Conservation (phyloP, 2,888 invertebrate species). For the Ectobius pallidus region DNA sequence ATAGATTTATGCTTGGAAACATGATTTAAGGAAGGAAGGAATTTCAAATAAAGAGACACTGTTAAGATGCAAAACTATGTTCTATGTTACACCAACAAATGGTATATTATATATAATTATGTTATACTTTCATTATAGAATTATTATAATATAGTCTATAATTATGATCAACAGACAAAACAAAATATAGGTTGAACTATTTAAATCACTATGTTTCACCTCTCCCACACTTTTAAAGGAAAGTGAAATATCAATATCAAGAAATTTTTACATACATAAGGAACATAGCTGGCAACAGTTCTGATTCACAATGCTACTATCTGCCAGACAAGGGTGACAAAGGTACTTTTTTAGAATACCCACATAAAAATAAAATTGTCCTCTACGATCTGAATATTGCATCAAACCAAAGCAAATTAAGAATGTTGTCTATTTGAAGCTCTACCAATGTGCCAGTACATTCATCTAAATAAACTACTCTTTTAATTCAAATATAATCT, state of each 20-base stretch:
- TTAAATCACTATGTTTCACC: neutral
- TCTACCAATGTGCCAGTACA: too few relatives aligned
- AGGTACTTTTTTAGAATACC: too few relatives aligned
- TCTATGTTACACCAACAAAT: constrained; percentile 37
- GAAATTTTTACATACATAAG: neutral
- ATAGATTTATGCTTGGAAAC: too few relatives aligned
- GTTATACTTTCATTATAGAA: constrained; percentile 25
- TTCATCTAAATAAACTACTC: too few relatives aligned
- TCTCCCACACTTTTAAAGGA: neutral
- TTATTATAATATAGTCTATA: constrained; percentile 11
- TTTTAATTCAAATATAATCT: too few relatives aligned
- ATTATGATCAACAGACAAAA: constrained; percentile 28
- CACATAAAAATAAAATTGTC: too few relatives aligned
- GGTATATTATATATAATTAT: constrained; percentile 31
- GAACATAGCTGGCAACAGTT: constrained; percentile 1
- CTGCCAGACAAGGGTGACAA: neutral
- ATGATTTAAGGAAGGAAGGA: neutral
- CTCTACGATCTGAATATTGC: too few relatives aligned
- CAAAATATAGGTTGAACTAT: neutral
- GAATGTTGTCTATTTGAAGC: too few relatives aligned
- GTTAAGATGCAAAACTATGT: constrained; percentile 36
- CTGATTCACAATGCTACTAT: neutral
- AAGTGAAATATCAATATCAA: neutral
- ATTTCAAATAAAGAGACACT: neutral
- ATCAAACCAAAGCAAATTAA: too few relatives aligned